Evolutionary conservation across 2,888 invertebrate genomes (phyloP), one percentile per base, ranked within the genome.

Genomic region (Tubiluchus corallicola): DNA sequence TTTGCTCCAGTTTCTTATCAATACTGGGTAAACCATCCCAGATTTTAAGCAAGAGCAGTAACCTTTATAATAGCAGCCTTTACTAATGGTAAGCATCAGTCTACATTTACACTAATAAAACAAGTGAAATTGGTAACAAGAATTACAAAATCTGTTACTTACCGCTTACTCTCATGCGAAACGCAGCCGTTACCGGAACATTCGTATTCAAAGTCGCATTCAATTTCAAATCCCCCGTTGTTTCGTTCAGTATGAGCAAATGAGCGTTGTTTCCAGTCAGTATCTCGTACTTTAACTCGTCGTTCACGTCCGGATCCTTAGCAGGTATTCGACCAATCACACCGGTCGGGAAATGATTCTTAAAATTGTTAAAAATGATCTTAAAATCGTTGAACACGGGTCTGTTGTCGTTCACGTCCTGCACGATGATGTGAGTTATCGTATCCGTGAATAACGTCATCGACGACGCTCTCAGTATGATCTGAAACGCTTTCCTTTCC

Each of bases 151-250:
- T n/a, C n/a, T n/a, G n/a, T n/a, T 41, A 50, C 57, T 53, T 49
- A 78, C 79, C 79, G 48, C 81, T 76, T 0, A 92, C 92, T 19
- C 83, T 82, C 20, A 94, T 79, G 64, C 85, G 84, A 81, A 94
- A 85, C 0, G 81, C 81, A 2, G 90, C 92, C 37, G 83, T 71
- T 59, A 88, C 81, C 0, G 90, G 84, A 3, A 94, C 88, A 63
- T 94, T 92, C 1, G 92, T 92, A 61, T 94, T 90, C 17, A 94
- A 69, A 56, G 87, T 84, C 0, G 88, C 85, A 5, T 90, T 88
- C 1, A 94, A 67, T 2, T 77, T 81, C 55, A 94, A 73, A 29
- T 82, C 77, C 0, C 92, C 92, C 0, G 78, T 75, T 0, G 77
- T 77, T 55, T 77, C 75, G 58, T 94, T 85, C 18, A 94, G 63